Base-by-base conservation (phyloP, 2,113 vertebrate genomes). In the Struthidea cinerea region DNA sequence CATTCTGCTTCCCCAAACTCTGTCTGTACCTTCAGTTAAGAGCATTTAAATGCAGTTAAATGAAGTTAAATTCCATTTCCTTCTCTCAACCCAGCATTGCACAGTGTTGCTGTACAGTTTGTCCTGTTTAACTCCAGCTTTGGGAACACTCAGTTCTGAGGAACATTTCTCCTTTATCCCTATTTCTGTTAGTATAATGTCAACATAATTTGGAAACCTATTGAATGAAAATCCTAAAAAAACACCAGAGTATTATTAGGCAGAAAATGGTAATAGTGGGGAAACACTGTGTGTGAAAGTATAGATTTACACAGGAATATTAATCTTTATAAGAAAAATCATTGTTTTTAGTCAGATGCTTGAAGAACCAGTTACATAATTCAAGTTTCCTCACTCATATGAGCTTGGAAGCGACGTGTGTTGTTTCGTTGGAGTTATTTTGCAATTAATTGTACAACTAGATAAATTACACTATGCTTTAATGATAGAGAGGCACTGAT, bases 391-490 rank as follows among this genome's bases (percentile, higher is more conserved):
- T 74, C 46, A 55, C 65, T 86, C 50, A 22, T 27, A 33, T 6
- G 46, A 67, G 63, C 76, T 65, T 35, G 55, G 46, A 80, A 90
- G 81, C 3, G 2, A 71, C 0, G 4, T 24, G 14, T 47, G 44
- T 1, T 47, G 32, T 76, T 90, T 64, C 57, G 11, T 63, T 37
- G 22, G 35, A 46, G 71, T 28, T 76, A 39, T 65, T n/a, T 68
- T 74, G 30, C 89, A 75, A 94, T 95, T 91, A 94, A 92, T 90
- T 82, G 52, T 75, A 75, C 78, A 81, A 44, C 39, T 24, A 63
- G 86, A 78, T 70, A 78, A 90, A 97, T 87, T 13, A 89, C 14
- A 13, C 59, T 37, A 33, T 52, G 73, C 30, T 84, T 75, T 94
- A 93, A 94, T 86, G 80, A n/a, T 32, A 56, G 76, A 76, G 79